Percentiles rank a stretch among this genome's conserved stretches.
Evolutionary conservation across 35 echinoderm and acorn worm genomes (phyloP).

Genomic region (Strongylocentrotus purpuratus): DNA sequence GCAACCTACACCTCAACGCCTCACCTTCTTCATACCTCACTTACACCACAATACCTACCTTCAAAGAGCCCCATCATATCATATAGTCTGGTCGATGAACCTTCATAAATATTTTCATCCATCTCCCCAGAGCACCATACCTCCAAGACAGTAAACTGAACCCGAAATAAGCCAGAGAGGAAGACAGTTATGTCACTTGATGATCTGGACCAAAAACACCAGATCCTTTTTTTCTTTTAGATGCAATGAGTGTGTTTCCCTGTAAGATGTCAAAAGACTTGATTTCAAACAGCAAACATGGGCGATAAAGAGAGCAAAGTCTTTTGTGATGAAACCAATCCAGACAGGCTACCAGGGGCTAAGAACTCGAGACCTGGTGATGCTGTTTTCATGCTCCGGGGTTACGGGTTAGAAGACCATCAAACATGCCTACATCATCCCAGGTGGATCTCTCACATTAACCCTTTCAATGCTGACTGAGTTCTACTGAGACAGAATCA

Average conservation of each 20-base stretch:
- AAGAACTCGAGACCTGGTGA: conserved; percentile 18
- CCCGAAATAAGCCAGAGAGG: conserved; percentile 4
- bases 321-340: neutral
- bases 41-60: conserved; percentile 1
- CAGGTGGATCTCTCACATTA: conserved; percentile 13
- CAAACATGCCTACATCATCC: conserved; percentile 22
- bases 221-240: neutral
- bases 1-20: neutral
- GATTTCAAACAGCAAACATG: conserved; percentile 30
- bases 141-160: conserved; percentile 31
- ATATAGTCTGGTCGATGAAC: conserved; percentile 33
- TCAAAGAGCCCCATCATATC: conserved; percentile 18
- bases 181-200: conserved; percentile 41
- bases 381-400: conserved; percentile 35
- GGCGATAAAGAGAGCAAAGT: conserved; percentile 7
- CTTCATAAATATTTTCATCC: conserved; percentile 29
- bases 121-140: conserved; percentile 7
- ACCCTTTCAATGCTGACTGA: neutral
- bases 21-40: conserved; percentile 6
- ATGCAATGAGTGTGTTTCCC: conserved; percentile 30
- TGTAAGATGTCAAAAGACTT: conserved; percentile 32
- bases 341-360: neutral
- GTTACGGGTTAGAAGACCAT: neutral
- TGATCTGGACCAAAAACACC: conserved; percentile 7
- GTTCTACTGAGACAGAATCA: neutral